Evolutionary conservation across 1,140 invertebrate species (phyloP).

Genomic region (Dendrolimus kikuchii): DNA sequence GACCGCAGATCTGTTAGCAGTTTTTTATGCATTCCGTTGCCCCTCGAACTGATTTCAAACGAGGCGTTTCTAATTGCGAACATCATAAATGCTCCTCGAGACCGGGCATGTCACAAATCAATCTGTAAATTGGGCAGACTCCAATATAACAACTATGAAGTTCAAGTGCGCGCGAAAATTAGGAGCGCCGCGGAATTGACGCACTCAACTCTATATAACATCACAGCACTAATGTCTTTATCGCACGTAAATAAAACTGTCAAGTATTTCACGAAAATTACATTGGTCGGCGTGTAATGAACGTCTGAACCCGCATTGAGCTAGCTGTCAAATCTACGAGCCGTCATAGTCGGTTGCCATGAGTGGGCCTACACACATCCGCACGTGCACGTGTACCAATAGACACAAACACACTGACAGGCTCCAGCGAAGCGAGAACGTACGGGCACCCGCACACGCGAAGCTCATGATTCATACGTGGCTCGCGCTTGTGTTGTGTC

Average conservation of each 20-base stretch:
- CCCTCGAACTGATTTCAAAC: constrained; percentile 52
- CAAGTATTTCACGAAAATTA: constrained; percentile 61
- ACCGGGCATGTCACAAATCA: constrained; percentile 54
- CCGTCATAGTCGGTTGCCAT: constrained; percentile 69
- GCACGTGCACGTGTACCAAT: constrained; percentile 40
- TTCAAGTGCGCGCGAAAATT: constrained; percentile 56
- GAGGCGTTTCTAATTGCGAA: constrained; percentile 57
- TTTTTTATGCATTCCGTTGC: constrained; percentile 59
- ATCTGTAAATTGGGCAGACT: constrained; percentile 37
- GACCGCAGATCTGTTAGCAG: constrained; percentile 42
- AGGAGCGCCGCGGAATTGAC: constrained; percentile 17
- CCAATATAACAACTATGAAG: constrained; percentile 27
- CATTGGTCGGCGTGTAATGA: constrained; percentile 61
- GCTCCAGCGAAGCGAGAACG: constrained; percentile 51
- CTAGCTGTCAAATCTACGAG: constrained; percentile 72
- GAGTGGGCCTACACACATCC: constrained; percentile 58
- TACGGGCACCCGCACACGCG: constrained; percentile 48
- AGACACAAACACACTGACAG: constrained; percentile 64
- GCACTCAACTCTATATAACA: constrained; percentile 17
- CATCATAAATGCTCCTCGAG: constrained; percentile 50
- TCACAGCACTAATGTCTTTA: constrained; percentile 37
- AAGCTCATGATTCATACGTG: constrained; percentile 57
- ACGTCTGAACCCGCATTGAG: constrained; percentile 71
- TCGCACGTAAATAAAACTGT: constrained; percentile 48
- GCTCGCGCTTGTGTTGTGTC: constrained; percentile 50